Evolutionary conservation across 1,140 invertebrate species (phyloP).

Genomic region (Drosophila sucinea): DNA sequence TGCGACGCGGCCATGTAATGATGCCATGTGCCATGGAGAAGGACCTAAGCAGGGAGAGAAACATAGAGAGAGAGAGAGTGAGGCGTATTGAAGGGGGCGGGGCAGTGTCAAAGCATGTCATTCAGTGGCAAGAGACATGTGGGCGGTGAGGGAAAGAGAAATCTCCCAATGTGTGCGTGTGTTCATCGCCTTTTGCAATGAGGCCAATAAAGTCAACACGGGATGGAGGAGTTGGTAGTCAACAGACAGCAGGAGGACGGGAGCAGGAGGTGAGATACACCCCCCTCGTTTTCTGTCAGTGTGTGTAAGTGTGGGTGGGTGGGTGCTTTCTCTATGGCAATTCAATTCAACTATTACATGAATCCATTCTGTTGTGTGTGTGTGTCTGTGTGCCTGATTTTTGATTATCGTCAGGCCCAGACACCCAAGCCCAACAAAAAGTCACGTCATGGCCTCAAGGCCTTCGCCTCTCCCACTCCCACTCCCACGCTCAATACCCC

Average conservation of each 20-base stretch:
- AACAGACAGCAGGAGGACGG: not conserved
- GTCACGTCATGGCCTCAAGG: constrained; percentile 71
- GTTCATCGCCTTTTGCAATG: constrained; percentile 58
- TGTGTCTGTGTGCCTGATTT: constrained; percentile 38
- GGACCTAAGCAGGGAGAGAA: constrained; percentile 6
- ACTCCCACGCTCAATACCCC: constrained; percentile 43
- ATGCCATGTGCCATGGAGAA: constrained; percentile 57
- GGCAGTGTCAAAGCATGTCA: constrained; percentile 75
- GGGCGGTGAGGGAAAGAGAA: constrained; percentile 23
- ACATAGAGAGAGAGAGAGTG: constrained; percentile 3
- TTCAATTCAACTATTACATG: constrained; percentile 77
- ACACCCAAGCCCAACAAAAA: constrained; percentile 24
- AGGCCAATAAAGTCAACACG: constrained; percentile 75
- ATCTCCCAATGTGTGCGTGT: constrained; percentile 11
- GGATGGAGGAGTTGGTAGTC: not conserved
- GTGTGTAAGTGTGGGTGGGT: not conserved
- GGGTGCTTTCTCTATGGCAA: constrained; percentile 46
- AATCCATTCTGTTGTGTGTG: constrained; percentile 64
- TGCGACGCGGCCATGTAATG: constrained; percentile 78
- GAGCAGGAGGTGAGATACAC: not conserved
- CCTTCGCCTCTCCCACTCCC: constrained; percentile 19
- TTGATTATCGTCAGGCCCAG: constrained; percentile 62
- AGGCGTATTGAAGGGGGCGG: constrained; percentile 21
- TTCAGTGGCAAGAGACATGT: constrained; percentile 41
- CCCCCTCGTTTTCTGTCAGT: not conserved